Conservation (phyloP, 2,797 vertebrate genomes). For the Parauchenoglanis ngamensis region DNA sequence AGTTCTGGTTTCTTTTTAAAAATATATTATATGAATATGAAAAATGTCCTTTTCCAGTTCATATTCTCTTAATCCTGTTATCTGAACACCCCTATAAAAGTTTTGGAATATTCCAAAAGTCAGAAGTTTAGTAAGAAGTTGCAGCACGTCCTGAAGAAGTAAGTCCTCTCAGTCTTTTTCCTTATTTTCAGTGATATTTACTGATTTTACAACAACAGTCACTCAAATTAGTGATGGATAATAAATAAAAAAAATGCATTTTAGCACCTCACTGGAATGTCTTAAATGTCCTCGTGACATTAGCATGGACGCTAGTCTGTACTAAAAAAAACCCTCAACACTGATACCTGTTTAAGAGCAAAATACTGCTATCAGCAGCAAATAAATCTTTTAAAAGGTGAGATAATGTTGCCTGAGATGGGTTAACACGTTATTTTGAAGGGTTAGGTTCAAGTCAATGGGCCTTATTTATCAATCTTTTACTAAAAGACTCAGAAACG, state of each 20-base stretch:
- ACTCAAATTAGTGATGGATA: background rate
- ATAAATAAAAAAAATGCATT: no score
- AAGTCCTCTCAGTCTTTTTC: no score
- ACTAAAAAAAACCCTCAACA: background rate
- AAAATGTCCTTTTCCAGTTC: background rate
- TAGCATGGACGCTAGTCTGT: background rate
- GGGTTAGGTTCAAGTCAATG: background rate
- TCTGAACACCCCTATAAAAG: background rate
- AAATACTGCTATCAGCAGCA: background rate
- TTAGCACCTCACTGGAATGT: background rate
- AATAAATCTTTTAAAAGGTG: background rate
- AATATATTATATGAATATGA: background rate
- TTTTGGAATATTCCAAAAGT: background rate
- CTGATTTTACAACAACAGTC: background rate
- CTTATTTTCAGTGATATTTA: background rate
- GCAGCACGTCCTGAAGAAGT: background rate
- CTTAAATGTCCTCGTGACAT: background rate
- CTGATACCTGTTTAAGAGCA: background rate
- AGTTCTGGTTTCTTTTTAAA: background rate
- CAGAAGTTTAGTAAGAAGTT: background rate
- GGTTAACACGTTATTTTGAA: no score
- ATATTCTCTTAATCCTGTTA: background rate
- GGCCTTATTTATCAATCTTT: background rate
- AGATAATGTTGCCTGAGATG: background rate
- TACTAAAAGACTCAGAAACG: background rate